These are phyloP conservation scores for Herminia tarsipennalis DNA, from an alignment of 2,888 invertebrate genomes.

Conservation along the genomic window DNA sequence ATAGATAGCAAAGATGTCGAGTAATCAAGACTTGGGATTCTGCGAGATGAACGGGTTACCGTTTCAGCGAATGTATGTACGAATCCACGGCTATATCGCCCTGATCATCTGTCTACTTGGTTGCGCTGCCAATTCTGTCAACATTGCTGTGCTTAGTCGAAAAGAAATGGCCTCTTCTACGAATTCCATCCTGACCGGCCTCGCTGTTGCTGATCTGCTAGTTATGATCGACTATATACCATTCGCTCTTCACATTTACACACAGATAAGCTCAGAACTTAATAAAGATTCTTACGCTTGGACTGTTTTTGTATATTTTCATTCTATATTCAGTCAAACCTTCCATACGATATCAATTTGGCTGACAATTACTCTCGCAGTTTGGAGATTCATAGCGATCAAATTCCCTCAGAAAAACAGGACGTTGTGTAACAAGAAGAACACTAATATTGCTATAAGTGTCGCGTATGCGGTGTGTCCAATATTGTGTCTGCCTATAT, in stretches of 20 bases:
- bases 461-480: slow-evolving; percentile 93
- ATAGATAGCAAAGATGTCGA: slow-evolving; percentile 43
- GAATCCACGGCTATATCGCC: slow-evolving; percentile 94
- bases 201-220: slow-evolving; percentile 96
- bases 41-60: slow-evolving; percentile 84
- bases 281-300: slow-evolving; percentile 88
- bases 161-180: slow-evolving; percentile 97
- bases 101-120: slow-evolving; percentile 95
- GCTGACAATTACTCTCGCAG: slow-evolving; percentile 95
- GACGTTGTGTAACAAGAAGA: slow-evolving; percentile 92
- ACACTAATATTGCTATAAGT: slow-evolving; percentile 91
- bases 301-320: slow-evolving; percentile 94
- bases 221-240: slow-evolving; percentile 98
- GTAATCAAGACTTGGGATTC: slow-evolving; percentile 60
- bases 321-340: slow-evolving; percentile 95
- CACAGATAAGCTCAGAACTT: slow-evolving; percentile 82
- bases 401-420: slow-evolving; percentile 94
- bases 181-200: slow-evolving; percentile 95
- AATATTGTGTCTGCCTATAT: slow-evolving; percentile 93
- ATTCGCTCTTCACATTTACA: slow-evolving; percentile 92
- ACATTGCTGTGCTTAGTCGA: slow-evolving; percentile 95
- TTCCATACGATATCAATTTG: slow-evolving; percentile 97
- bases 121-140: slow-evolving; percentile 94
- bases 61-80: slow-evolving; percentile 88
- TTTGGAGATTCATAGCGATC: slow-evolving; percentile 96